These are phyloP conservation scores for Crocidura indochinensis DNA, from an alignment of 2,797 vertebrate genomes.

Conservation along the genomic window DNA sequence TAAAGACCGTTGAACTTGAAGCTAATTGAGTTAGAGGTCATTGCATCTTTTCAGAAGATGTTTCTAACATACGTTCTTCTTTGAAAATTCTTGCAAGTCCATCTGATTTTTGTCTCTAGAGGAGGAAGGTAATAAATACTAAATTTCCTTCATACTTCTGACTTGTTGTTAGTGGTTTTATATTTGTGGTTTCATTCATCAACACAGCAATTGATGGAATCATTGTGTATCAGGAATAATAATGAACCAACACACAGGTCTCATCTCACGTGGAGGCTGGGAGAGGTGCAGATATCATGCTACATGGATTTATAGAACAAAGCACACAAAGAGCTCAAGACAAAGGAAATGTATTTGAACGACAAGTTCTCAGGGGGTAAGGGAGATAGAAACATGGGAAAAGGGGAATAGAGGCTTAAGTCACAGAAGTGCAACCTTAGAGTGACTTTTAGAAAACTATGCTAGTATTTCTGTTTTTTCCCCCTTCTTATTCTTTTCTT, in stretches of 20 bases:
- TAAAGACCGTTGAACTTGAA: background rate
- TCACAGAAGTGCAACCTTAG: background rate
- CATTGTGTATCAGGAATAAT: background rate
- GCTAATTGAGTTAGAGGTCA: background rate
- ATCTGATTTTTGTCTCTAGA: background rate
- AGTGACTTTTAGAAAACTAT: background rate
- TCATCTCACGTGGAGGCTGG: background rate
- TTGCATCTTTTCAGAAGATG: background rate
- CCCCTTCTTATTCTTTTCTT: background rate
- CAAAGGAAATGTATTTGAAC: background rate
- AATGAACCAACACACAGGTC: background rate
- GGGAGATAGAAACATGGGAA: background rate
- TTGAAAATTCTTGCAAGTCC: background rate
- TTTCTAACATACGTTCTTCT: rapidly evolving
- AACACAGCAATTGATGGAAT: background rate
- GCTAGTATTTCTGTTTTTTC: background rate
- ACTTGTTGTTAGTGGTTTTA: background rate
- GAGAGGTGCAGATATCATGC: background rate
- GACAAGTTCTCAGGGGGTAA: no score
- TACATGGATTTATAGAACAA: background rate
- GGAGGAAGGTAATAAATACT: background rate
- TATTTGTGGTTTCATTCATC: conserved; percentile 35
- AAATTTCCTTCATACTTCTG: background rate
- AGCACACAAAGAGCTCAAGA: background rate
- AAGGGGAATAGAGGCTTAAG: background rate